Evolutionary conservation across 2,888 invertebrate species (phyloP).

Genomic region (Scotopteryx bipunctaria): DNA sequence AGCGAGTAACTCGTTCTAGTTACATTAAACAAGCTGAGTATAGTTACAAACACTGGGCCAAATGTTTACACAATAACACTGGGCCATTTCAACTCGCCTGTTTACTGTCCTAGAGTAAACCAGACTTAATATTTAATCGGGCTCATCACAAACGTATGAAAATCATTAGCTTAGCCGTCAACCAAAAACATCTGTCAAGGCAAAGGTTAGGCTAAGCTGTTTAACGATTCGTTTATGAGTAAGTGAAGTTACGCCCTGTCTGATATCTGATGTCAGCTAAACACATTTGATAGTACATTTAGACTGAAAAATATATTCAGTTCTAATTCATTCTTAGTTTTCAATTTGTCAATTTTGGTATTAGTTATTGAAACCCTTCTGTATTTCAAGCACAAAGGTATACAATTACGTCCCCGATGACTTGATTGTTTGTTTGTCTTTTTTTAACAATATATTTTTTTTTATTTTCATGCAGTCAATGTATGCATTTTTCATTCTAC

Average conservation of each 20-base stretch:
- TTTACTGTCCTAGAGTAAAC: constrained; percentile 10
- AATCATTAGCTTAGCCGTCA: neutral
- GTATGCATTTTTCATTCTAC: constrained; percentile 11
- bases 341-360: neutral
- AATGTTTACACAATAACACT: neutral
- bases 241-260: neutral
- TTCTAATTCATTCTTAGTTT: neutral
- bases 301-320: neutral
- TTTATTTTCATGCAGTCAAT: constrained; percentile 4
- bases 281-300: neutral
- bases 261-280: neutral
- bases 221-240: neutral
- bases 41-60: neutral
- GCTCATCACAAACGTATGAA: neutral
- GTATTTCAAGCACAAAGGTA: constrained; percentile 1
- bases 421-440: too few species aligned
- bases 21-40: too few species aligned
- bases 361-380: neutral
- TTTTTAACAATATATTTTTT: constrained; percentile 17
- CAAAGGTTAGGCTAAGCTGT: neutral
- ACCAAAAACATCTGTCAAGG: neutral
- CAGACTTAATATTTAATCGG: constrained; percentile 6
- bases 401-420: constrained; percentile 10
- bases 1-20: neutral
- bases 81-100: neutral